Conservation (phyloP, 2,888 invertebrate genomes). For the Neoaliturus tenellus region DNA sequence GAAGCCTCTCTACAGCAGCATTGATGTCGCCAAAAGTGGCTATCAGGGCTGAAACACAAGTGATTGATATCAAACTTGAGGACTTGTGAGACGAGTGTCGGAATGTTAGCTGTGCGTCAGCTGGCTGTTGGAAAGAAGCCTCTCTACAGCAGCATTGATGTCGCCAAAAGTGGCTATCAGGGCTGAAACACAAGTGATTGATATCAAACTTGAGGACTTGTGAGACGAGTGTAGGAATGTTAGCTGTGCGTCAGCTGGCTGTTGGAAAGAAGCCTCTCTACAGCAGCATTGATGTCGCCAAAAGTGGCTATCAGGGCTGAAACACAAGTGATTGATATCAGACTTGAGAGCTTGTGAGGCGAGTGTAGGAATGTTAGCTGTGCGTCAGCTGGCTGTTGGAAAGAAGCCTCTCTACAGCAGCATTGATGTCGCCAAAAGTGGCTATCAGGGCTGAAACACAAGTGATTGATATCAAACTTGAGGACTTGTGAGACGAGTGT, state of each 20-base stretch:
- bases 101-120: conserved; percentile 84
- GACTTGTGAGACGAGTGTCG: background rate
- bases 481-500: background rate
- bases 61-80: too few species aligned
- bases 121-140: conserved; percentile 72
- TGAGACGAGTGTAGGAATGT: conserved; percentile 71
- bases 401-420: conserved; percentile 78
- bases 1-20: conserved; percentile 76
- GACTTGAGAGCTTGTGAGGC: background rate
- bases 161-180: conserved; percentile 82
- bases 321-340: background rate
- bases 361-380: conserved; percentile 79
- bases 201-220: too few species aligned
- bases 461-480: too few species aligned
- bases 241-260: conserved; percentile 87
- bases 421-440: conserved; percentile 95
- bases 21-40: conserved; percentile 98
- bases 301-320: conserved; percentile 79
- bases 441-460: background rate
- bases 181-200: too few species aligned
- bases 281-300: conserved; percentile 71
- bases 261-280: conserved; percentile 73
- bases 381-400: conserved; percentile 79
- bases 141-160: conserved; percentile 93
- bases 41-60: conserved; percentile 82